Conservation (phyloP, 2,888 invertebrate species). For the Coelinius sp. region DNA sequence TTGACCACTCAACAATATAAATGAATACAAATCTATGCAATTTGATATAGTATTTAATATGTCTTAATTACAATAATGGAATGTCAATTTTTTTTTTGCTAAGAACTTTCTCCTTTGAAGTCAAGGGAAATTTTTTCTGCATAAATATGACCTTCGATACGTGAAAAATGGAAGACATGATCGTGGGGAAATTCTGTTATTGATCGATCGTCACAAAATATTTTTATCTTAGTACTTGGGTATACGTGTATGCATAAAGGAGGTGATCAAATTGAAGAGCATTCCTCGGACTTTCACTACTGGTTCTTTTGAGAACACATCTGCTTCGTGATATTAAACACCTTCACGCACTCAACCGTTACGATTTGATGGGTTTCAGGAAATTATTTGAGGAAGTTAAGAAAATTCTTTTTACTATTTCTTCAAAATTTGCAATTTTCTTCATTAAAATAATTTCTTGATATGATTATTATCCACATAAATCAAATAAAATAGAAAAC, state of each 20-base stretch:
- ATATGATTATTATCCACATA: too few relatives aligned
- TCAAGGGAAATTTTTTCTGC: not conserved
- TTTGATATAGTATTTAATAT: not conserved
- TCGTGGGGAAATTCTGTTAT: not conserved
- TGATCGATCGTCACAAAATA: not conserved
- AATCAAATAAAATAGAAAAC: too few relatives aligned
- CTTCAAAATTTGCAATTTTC: too few relatives aligned
- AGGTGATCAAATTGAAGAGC: slow-evolving; percentile 22
- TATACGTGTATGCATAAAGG: slow-evolving; percentile 1
- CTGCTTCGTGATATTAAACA: slow-evolving; percentile 37
- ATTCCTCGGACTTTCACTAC: slow-evolving; percentile 61
- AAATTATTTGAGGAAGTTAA: slow-evolving; percentile 32
- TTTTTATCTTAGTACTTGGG: not conserved
- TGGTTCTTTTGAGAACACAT: slow-evolving; percentile 43
- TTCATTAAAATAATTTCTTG: too few relatives aligned
- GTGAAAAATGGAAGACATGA: not conserved
- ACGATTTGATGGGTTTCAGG: slow-evolving; percentile 46
- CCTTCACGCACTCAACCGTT: slow-evolving; percentile 33
- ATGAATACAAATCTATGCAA: not conserved
- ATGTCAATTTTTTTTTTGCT: not conserved
- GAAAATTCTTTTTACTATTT: not conserved
- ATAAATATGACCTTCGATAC: not conserved
- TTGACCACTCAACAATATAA: not conserved
- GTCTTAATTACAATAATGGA: not conserved
- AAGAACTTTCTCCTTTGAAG: not conserved